Evolutionary conservation across 2,113 vertebrate genomes (phyloP), one percentile per base, ranked within the genome.

Genomic region (Lasiurus borealis): DNA sequence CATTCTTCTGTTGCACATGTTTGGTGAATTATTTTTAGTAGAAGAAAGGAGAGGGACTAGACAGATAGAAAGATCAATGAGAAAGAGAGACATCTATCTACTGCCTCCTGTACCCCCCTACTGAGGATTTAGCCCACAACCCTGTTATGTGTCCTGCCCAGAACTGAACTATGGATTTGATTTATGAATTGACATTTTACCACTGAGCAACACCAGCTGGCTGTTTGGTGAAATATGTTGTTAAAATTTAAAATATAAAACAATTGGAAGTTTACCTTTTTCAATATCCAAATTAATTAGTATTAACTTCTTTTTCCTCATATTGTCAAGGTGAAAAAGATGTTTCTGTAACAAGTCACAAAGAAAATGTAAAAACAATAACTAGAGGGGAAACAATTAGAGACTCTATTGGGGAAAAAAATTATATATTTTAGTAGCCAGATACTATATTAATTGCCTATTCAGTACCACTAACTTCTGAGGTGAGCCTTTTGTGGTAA

Each of bases 261-360:
- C 36, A n/a, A 8, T 88, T 40, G 52, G 23, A 82, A 62, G 9
- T 85, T 87, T 62, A 59, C 8, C 14, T 40, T 81, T 91, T 90
- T 77, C 62, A 91, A 15, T 57, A 21, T 21, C 27, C 36, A 82
- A 52, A 82, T 66, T 88, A 64, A 91, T 82, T 31, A 9, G 13
- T 77, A 77, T 66, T 59, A 93, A 96, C 92, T 57, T 52, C 15
- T 18, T 15, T 52, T 18, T 52, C 52, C 16, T 52, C 2, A 12
- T 52, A 52, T 52, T 52, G 52, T 52, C 2, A 0, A 7, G 59
- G 23, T 19, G 0, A 3, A 29, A 46, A 73, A 83, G 5, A 3
- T 44, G 34, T 86, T 75, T 95, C 93, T 96, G 66, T 8, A 88
- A 76, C 2, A 11, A 95, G 19, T 10, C 23, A 76, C 3, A 85